Conservation (phyloP, 2,797 vertebrate genomes). For the Falco cherrug region DNA sequence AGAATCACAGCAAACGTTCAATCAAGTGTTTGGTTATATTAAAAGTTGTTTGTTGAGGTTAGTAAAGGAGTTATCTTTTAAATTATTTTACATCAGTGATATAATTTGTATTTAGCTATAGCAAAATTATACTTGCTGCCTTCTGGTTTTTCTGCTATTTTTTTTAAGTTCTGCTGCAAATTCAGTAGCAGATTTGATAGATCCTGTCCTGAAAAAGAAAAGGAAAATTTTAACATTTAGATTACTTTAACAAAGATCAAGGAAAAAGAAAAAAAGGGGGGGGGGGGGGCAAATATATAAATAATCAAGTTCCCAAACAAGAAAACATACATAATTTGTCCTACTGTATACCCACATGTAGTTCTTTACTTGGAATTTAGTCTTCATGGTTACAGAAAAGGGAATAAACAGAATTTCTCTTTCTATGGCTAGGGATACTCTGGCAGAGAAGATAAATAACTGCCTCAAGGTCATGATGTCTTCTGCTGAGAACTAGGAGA, state of each 20-base stretch:
- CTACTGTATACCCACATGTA: rapidly evolving
- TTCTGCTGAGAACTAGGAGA: not conserved
- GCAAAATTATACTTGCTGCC: not conserved
- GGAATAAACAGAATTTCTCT: not conserved
- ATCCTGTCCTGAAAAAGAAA: not conserved
- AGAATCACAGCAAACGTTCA: not conserved
- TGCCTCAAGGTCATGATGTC: not conserved
- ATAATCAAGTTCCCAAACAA: not conserved
- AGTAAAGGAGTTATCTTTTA: not conserved
- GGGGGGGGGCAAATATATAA: not conserved
- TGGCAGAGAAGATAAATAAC: not conserved
- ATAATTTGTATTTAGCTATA: not conserved
- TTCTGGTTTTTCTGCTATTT: not conserved
- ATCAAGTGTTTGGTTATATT: not conserved
- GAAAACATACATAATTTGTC: not conserved
- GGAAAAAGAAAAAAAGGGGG: not conserved
- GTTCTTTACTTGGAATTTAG: not conserved
- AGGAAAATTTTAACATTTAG: not conserved
- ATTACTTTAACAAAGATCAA: not conserved
- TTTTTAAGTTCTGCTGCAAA: not conserved
- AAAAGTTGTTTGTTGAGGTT: not conserved
- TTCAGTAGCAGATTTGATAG: not conserved
- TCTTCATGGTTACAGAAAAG: not conserved
- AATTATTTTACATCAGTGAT: not conserved
- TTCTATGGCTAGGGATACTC: not conserved